Base-by-base conservation (phyloP, 2,797 vertebrate genomes). In the Syncerus caffer region DNA sequence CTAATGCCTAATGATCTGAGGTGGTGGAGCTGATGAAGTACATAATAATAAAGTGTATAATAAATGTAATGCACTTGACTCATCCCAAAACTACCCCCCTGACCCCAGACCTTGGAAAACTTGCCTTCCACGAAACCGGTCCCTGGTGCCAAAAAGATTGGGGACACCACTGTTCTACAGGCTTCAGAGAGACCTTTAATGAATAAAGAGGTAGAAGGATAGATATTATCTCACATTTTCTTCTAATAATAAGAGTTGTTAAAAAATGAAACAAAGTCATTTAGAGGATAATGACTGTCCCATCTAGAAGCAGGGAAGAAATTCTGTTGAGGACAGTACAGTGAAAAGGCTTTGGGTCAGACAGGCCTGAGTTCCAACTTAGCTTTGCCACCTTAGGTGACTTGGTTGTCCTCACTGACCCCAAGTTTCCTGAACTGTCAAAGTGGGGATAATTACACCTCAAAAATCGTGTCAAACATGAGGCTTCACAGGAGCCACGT, bases 211-310 rank as follows among this genome's bases (percentile, higher is more conserved):
- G n/a, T 50, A 92, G 14, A 80, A 25, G 27, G 19, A 90, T 38
- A 88, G n/a, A 78, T 57, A 57, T 62, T 60, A 86, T 29, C 38
- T 79, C 55, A 27, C n/a, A 57, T 62, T n/a, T 93, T 92, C 55
- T 79, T 80, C 58, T 96, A 76, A 64, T 85, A 78, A 25, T 82
- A 93, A 94, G 67, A 86, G 31, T 76, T 93, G 16, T 62, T 97
- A 23, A 91, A 85, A 85, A 83, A 64, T 55, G 58, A 90, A 97
- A 88, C 47, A 88, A 96, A 84, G 27, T 79, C 23, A 13, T 82
- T 21, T 25, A 23, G 38, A 93, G 21, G 55, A 71, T 53, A 93
- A 50, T 7, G 19, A 89, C 17, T 58, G 34, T 34, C 57, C 53
- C 31, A 50, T n/a, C 47, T 6, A 34, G 50, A 86, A 82, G 53